Evolutionary conservation across 2,113 vertebrate species (phyloP), one percentile per base, ranked within the genome.

Genomic region (Otocyon megalotis): DNA sequence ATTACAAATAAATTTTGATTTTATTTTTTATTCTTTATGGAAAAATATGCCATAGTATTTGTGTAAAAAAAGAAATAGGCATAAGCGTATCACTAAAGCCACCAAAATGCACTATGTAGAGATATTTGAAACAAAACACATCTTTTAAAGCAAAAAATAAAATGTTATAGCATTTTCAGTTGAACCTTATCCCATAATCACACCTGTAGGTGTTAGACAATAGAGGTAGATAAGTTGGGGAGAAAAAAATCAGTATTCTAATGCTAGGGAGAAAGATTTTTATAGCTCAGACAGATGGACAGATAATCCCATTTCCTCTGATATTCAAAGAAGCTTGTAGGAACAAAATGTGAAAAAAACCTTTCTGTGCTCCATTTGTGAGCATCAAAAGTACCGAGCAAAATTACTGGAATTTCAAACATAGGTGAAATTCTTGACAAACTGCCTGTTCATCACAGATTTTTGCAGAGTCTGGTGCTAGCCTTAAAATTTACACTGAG

Each of bases 141-240:
- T 93, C 97, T 62, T 94, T 88, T 96, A 97, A 97, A 98, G 94
- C 22, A 96, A 85, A 96, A 71, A 92, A 83, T 48, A 88, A 93
- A 96, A 6, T 37, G 1, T 0, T 28, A 90, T 72, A 97, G 90
- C 35, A 77, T 71, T 85, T 98, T 94, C 94, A 90, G 89, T 91
- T 98, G 96, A 98, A 97, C 84, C 77, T 90, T 98, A 97, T 97
- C 69, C 91, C 96, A 96, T 97, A 94, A 95, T 89, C 82, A 97
- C 95, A 96, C 94, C 97, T 80, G 87, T 96, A 98, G 98, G 97
- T 81, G 65, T 7, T 88, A 90, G 96, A 86, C 96, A 98, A 93
- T 1, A 97, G 99, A 99, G 99, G 99, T 99, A 99, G 99, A 97
- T 98, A 98, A 89, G 97, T 97, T 97, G 97, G 86, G 72, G 79